Percentiles rank a stretch among this genome's conserved stretches.
phyloP scores from a whole-genome alignment of 2,888 invertebrate species.

The Tipula vernalis region DNA sequence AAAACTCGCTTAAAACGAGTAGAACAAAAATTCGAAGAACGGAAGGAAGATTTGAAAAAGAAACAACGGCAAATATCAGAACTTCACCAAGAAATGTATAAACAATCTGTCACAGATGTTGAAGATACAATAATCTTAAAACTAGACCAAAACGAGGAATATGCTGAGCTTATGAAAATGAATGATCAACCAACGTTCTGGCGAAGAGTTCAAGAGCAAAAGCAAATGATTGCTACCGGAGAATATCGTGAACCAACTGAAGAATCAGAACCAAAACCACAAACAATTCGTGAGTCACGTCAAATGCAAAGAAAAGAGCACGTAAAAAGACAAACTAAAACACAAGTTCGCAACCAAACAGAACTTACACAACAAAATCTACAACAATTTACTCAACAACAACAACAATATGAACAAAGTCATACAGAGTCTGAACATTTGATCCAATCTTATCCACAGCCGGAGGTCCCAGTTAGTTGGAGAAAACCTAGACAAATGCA shows the following conservation, averaged over 20 bases:
- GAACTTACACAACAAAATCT: background rate
- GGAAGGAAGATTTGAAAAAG: slow-evolving; percentile 12
- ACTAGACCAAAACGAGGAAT: slow-evolving; percentile 26
- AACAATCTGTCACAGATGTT: slow-evolving; percentile 43
- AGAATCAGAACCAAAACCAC: slow-evolving; percentile 22
- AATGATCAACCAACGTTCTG: slow-evolving; percentile 20
- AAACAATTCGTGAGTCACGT: background rate
- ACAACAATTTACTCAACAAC: background rate
- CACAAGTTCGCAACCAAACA: background rate
- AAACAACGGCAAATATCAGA: slow-evolving; percentile 22
- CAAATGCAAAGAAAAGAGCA: background rate
- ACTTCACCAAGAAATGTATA: slow-evolving; percentile 27
- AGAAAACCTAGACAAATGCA: background rate
- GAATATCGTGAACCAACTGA: slow-evolving; percentile 17
- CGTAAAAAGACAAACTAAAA: background rate
- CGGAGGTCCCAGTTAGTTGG: background rate
- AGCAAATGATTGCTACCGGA: slow-evolving; percentile 21
- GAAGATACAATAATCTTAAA: slow-evolving; percentile 46
- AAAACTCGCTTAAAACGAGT: slow-evolving; percentile 19
- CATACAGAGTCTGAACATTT: slow-evolving; percentile 6
- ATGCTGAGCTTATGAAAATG: slow-evolving; percentile 16
- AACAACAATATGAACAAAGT: background rate
- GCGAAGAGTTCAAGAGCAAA: slow-evolving; percentile 25
- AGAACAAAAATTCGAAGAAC: slow-evolving; percentile 20
- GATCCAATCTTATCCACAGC: background rate